phyloP scores from a whole-genome alignment of 2,888 invertebrate species.

The Xanthorhoe spadicearia region DNA sequence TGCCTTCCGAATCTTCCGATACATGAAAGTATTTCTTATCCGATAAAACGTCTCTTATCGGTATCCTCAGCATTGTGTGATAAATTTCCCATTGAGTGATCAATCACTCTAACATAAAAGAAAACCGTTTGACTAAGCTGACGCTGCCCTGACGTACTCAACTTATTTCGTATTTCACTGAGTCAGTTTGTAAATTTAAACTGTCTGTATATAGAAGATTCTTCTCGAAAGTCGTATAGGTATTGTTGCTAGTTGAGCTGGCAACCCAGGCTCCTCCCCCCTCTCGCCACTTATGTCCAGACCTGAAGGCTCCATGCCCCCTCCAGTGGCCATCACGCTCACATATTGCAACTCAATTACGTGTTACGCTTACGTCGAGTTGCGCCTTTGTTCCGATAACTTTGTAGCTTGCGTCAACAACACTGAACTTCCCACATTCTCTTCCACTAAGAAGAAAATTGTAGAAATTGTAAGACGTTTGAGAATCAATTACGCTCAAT shows the following conservation, averaged over 20 bases:
- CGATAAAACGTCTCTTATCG: no score
- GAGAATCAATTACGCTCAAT: background rate
- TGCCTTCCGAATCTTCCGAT: background rate
- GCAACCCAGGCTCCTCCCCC: constrained; percentile 19
- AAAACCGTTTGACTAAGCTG: background rate
- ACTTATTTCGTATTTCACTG: background rate
- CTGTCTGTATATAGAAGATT: background rate
- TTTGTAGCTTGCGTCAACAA: constrained; percentile 16
- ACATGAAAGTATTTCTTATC: background rate
- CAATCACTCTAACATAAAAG: background rate
- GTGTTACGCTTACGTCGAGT: constrained; percentile 39
- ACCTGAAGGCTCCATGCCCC: constrained; percentile 50
- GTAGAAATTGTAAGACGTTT: background rate
- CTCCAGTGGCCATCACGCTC: constrained; percentile 47
- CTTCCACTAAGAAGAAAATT: background rate
- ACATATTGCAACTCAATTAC: constrained; percentile 53
- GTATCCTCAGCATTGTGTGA: background rate
- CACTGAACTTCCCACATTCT: background rate
- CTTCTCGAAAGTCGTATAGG: background rate
- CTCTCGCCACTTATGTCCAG: constrained; percentile 52
- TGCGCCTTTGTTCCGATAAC: constrained; percentile 50
- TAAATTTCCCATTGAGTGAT: background rate
- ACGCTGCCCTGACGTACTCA: background rate
- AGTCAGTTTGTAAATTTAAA: no score
- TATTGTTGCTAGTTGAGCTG: constrained; percentile 1